Conservation (phyloP, 2,888 invertebrate species). For the Macrostomum cliftonense region DNA sequence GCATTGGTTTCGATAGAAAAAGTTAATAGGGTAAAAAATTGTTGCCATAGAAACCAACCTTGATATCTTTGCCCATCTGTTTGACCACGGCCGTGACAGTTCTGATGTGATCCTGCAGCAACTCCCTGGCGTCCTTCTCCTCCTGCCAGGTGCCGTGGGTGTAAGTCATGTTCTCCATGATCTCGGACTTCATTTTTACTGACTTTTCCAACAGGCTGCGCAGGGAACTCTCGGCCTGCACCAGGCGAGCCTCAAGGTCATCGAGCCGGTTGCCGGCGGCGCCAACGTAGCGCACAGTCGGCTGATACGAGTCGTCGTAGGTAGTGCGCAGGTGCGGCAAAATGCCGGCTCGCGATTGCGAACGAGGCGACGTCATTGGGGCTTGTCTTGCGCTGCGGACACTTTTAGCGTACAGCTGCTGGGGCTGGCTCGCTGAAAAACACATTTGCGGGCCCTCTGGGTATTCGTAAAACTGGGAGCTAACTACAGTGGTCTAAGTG, state of each 20-base stretch:
- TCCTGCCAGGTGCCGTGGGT: slow-evolving; percentile 35
- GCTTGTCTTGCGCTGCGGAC: no score
- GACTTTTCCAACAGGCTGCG: slow-evolving; percentile 27
- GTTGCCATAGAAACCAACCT: no score
- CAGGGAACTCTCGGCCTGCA: slow-evolving; percentile 25
- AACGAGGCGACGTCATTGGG: no score
- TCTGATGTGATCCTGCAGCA: slow-evolving; percentile 34
- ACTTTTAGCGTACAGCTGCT: no score
- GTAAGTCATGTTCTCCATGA: slow-evolving; percentile 30
- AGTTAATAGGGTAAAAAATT: no score
- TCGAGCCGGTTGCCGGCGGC: slow-evolving; percentile 15
- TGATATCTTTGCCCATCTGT: slow-evolving; percentile 29
- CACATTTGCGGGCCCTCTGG: no score
- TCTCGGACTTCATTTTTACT: slow-evolving; percentile 18
- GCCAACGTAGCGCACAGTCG: background rate
- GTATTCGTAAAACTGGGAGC: no score
- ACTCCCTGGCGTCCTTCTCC: slow-evolving; percentile 26
- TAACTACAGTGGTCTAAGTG: no score
- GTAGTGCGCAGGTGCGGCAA: slow-evolving; percentile 8
- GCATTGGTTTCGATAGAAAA: no score
- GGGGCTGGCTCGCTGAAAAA: no score
- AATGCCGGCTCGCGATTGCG: background rate
- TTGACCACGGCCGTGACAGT: slow-evolving; percentile 34
- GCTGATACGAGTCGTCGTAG: slow-evolving; percentile 3
- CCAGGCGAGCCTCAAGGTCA: slow-evolving; percentile 24